These are phyloP conservation scores for Megaustenia siamemsis DNA, from an alignment of 2,888 invertebrate species.

Conservation along the genomic window DNA sequence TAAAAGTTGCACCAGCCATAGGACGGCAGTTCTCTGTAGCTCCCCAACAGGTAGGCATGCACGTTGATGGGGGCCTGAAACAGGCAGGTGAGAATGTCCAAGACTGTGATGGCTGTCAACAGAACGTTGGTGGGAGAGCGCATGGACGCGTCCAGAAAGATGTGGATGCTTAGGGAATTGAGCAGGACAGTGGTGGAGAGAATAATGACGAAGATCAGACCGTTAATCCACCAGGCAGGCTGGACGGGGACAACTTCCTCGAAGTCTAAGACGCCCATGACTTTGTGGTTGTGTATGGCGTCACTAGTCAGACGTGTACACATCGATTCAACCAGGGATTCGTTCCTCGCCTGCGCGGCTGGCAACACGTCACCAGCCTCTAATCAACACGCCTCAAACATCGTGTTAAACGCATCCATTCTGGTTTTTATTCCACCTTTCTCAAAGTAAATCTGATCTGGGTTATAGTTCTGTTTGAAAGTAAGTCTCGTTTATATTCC, in stretches of 20 bases:
- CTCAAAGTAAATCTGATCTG: too few relatives aligned
- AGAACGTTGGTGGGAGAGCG: conserved; percentile 34
- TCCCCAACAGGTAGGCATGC: conserved; percentile 28
- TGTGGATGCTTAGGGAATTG: conserved; percentile 12
- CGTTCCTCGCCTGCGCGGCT: background rate
- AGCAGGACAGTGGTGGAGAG: conserved; percentile 3
- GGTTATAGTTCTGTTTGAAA: too few relatives aligned
- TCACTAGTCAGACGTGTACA: background rate
- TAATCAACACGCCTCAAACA: conserved; percentile 4
- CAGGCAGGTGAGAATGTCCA: conserved; percentile 40
- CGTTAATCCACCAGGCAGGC: conserved; percentile 38
- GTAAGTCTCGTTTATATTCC: too few relatives aligned
- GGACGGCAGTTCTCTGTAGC: conserved; percentile 20
- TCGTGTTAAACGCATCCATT: conserved; percentile 37
- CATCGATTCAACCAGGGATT: background rate
- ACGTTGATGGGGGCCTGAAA: conserved; percentile 7
- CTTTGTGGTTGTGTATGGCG: background rate
- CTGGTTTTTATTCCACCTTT: background rate
- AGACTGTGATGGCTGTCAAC: conserved; percentile 10
- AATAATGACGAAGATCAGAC: background rate
- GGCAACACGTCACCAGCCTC: background rate
- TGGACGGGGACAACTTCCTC: conserved; percentile 7
- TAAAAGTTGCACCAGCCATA: conserved; percentile 24
- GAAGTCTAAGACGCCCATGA: conserved; percentile 33
- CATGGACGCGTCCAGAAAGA: conserved; percentile 2